Evolutionary conservation across 2,797 vertebrate genomes (phyloP).

Genomic region (Paguma larvata): DNA sequence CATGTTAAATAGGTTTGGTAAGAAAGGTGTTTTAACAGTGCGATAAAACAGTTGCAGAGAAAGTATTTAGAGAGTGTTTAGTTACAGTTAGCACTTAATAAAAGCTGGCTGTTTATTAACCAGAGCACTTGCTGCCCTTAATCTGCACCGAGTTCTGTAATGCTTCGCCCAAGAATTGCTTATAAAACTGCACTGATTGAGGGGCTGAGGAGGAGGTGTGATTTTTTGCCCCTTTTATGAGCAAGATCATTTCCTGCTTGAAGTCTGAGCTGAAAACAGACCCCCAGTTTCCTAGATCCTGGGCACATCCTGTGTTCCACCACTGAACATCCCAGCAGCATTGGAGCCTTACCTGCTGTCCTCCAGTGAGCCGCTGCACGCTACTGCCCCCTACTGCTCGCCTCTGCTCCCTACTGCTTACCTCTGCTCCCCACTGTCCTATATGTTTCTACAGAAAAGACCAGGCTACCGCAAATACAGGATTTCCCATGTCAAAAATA

Average conservation of each 20-base stretch:
- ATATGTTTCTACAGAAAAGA: not conserved
- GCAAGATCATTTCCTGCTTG: not conserved
- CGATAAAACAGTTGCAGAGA: not conserved
- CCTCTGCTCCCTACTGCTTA: not conserved
- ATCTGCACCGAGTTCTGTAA: not conserved
- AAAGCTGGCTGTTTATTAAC: not conserved
- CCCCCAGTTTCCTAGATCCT: not conserved
- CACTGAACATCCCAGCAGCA: not conserved
- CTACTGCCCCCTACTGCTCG: not conserved
- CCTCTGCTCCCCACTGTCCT: not conserved
- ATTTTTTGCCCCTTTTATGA: slow-evolving; percentile 2
- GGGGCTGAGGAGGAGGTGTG: not conserved
- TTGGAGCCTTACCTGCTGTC: not conserved
- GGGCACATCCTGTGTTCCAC: not conserved
- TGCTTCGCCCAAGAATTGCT: not conserved
- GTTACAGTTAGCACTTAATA: not conserved
- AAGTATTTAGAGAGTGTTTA: not conserved
- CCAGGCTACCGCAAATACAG: not conserved
- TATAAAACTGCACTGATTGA: not conserved
- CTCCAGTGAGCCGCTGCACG: not conserved
- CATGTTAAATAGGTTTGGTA: not conserved
- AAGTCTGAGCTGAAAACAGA: slow-evolving; percentile 1
- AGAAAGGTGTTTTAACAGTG: slow-evolving; percentile 2
- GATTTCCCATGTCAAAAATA: not conserved
- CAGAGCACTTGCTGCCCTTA: not conserved